These are phyloP conservation scores for Trachurus trachurus DNA, from an alignment of 2,797 vertebrate species.

Conservation along the genomic window DNA sequence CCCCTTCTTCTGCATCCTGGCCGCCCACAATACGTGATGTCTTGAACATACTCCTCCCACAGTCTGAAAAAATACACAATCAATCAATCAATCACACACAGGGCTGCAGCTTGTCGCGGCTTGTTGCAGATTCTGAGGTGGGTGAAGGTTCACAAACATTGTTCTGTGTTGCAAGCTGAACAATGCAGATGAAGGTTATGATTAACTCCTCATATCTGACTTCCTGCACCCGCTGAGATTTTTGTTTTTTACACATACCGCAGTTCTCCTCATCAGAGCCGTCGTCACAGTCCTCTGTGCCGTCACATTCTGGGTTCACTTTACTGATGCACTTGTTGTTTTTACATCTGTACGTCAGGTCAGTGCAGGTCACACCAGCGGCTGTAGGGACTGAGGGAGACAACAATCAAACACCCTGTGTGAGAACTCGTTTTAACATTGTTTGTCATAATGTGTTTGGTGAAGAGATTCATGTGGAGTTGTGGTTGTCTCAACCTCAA, in stretches of 20 bases:
- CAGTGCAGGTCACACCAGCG: slow-evolving; percentile 74
- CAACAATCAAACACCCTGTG: background rate
- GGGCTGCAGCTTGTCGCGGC: background rate
- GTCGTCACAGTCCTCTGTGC: slow-evolving; percentile 88
- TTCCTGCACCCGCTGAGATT: background rate
- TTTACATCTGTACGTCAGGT: slow-evolving; percentile 86
- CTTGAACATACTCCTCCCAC: slow-evolving; percentile 86
- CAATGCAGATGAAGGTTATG: slow-evolving; percentile 6
- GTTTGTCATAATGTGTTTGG: too few relatives aligned
- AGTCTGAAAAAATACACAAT: slow-evolving; percentile 80
- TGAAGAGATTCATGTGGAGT: too few relatives aligned
- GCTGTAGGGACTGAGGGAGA: slow-evolving; percentile 1
- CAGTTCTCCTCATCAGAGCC: slow-evolving; percentile 92
- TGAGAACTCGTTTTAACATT: background rate
- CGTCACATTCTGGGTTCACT: slow-evolving; percentile 92
- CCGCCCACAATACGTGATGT: slow-evolving; percentile 93
- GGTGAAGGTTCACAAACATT: background rate
- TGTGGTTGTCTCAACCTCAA: too few relatives aligned
- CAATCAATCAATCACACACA: background rate
- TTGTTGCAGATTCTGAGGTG: slow-evolving; percentile 1
- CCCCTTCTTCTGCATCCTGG: slow-evolving; percentile 85
- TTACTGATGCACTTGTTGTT: slow-evolving; percentile 89
- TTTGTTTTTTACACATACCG: slow-evolving; percentile 71
- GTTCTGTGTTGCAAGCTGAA: slow-evolving; percentile 6
- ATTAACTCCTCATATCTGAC: background rate